Conservation (phyloP, 2,113 vertebrate genomes). For the Antigone vipio region DNA sequence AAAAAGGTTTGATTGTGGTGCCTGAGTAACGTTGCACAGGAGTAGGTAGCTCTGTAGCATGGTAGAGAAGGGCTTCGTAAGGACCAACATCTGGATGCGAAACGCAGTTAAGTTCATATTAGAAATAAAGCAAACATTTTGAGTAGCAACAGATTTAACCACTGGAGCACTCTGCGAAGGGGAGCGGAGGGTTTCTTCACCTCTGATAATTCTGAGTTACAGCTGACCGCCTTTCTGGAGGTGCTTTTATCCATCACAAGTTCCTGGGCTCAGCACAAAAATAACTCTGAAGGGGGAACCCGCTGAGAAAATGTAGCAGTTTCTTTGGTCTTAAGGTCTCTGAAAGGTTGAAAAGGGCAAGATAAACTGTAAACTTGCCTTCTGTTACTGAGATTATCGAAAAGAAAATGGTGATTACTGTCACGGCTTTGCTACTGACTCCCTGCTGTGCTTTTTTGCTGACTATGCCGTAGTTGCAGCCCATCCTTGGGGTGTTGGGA, state of each 20-base stretch:
- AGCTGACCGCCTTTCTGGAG: not conserved
- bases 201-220: not conserved
- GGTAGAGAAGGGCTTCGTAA: not conserved
- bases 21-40: not conserved
- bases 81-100: not conserved
- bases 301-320: not conserved
- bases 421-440: not conserved
- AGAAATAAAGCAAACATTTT: not conserved
- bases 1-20: not conserved
- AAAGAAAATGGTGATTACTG: not conserved
- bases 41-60: not conserved
- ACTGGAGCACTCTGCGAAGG: not conserved
- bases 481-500: not conserved
- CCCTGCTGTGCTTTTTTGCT: not conserved
- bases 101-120: not conserved
- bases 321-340: not conserved
- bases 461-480: rapidly evolving
- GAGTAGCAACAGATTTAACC: not conserved
- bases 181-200: not conserved
- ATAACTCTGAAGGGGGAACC: not conserved
- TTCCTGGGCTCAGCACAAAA: not conserved
- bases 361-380: not conserved
- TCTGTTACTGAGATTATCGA: not conserved
- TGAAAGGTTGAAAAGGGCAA: not conserved
- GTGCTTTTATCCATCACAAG: not conserved